Percentiles rank a stretch among this genome's conserved stretches.
Conservation (phyloP, 2,888 invertebrate species). For the Apamea epomidion region DNA sequence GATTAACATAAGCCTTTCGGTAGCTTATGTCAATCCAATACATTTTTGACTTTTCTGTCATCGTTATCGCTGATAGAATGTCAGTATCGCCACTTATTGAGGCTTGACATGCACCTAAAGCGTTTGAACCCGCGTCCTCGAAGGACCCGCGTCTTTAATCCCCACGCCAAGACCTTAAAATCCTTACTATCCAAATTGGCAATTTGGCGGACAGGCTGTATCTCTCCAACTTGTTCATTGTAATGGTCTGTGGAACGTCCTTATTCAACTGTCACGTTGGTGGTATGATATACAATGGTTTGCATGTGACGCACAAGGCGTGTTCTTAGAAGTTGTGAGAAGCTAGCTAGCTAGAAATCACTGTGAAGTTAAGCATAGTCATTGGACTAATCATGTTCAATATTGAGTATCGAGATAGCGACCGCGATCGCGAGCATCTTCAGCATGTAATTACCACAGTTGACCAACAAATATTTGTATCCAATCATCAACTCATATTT, state of each 20-base stretch:
- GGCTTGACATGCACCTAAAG: not conserved
- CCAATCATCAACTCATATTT: too few species aligned
- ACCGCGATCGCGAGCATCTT: too few species aligned
- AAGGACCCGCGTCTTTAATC: not conserved
- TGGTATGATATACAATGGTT: constrained; percentile 4
- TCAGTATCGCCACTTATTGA: not conserved
- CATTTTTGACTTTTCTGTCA: not conserved
- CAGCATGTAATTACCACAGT: too few species aligned
- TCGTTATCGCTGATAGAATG: not conserved
- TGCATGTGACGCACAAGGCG: not conserved
- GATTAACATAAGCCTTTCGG: not conserved
- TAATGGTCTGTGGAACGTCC: not conserved
- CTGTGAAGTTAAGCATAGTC: not conserved
- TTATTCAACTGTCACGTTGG: not conserved
- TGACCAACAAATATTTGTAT: too few species aligned
- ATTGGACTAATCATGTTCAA: not conserved
- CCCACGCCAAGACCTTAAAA: not conserved
- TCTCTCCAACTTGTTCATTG: constrained; percentile 19
- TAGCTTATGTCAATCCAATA: not conserved
- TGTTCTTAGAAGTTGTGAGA: not conserved
- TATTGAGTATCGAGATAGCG: not conserved
- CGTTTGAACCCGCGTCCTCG: not conserved
- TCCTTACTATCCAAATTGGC: constrained; percentile 26
- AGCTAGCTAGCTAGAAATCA: not conserved
- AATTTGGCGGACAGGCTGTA: constrained; percentile 22